Percentiles rank a stretch among this genome's conserved stretches.
Conservation (phyloP, 2,113 vertebrate species). For the Diglossa brunneiventris region DNA sequence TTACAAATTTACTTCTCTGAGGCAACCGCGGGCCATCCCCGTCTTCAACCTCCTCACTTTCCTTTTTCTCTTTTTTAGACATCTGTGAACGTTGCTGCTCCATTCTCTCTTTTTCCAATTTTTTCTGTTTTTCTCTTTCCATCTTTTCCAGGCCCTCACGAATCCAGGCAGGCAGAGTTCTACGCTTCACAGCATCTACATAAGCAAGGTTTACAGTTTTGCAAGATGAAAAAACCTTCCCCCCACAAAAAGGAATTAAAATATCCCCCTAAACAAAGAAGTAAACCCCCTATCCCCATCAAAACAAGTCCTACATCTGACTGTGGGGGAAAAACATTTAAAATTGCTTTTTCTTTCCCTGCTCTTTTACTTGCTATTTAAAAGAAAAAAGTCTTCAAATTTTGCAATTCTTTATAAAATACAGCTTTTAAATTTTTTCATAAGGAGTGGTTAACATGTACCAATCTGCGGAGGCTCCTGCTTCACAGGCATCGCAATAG, state of each 20-base stretch:
- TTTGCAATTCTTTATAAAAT: background rate
- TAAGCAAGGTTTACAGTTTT: constrained; percentile 7
- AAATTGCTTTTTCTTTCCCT: background rate
- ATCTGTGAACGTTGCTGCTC: constrained; percentile 91
- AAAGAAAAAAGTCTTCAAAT: background rate
- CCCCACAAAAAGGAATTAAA: background rate
- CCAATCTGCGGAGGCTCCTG: constrained; percentile 90
- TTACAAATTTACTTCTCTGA: constrained; percentile 99
- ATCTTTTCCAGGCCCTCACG: constrained; percentile 98
- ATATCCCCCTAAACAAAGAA: background rate
- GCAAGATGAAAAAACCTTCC: background rate
- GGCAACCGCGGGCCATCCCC: constrained; percentile 88
- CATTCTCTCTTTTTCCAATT: constrained; percentile 92
- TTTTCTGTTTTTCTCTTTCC: constrained; percentile 98
- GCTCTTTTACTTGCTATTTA: background rate
- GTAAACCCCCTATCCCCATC: background rate
- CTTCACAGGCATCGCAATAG: constrained; percentile 90
- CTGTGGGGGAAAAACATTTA: background rate
- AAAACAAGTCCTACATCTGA: background rate
- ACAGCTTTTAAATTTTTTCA: background rate
- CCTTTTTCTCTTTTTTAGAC: constrained; percentile 84
- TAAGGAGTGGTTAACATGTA: constrained; percentile 74
- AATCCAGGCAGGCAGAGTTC: constrained; percentile 98
- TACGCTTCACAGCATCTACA: constrained; percentile 93
- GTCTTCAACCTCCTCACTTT: constrained; percentile 78